Evolutionary conservation across 2,888 invertebrate species (phyloP), one percentile per base, ranked within the genome.

Genomic region (Drosophila melanosoma): DNA sequence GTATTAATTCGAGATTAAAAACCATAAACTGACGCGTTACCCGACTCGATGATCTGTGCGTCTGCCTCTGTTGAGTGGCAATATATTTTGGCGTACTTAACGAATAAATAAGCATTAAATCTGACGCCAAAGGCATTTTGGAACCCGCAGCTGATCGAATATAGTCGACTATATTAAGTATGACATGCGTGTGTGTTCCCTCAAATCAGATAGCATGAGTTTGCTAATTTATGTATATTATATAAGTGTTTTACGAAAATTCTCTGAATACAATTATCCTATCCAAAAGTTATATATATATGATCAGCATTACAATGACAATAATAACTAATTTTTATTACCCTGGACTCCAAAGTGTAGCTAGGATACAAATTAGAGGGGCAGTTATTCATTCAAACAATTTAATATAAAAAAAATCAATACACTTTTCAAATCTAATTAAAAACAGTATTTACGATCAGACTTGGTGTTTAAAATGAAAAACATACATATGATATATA

Each of bases 1-100:
- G 75, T 69, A 81, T 85, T 85, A 76, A 81, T 74, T 83, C 63
- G 72, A 74, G 87, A 87, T 87, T 85, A 85, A 79, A 71, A 76
- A 67, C 73, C 81, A 63, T 74, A 70, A 84, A 72, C 65, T 51
- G 66, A 68, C 67, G 62, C 62, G 15, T 23, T 45, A 32, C 57
- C 20, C 40, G 35, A 6, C 33, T 53, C 62, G 64, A 42, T 56
- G 59, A 58, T 69, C 7, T 45, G 17, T 7, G 20, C 20, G 12
- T 45, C n/a, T n/a, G 40, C 40, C 4, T 20, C 12, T 68, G 66
- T 69, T 65, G 67, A 72, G 62, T 65, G 48, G 40, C 49, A 35
- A 49, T 56, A 67, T 67, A 65, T 76, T 73, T 66, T 52, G 29
- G 45, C 49, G 42, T 69, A 72, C 69, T 82, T 82, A 78, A 77